Conservation (phyloP, 2,113 vertebrate species). For the Larimichthys polyactis region DNA sequence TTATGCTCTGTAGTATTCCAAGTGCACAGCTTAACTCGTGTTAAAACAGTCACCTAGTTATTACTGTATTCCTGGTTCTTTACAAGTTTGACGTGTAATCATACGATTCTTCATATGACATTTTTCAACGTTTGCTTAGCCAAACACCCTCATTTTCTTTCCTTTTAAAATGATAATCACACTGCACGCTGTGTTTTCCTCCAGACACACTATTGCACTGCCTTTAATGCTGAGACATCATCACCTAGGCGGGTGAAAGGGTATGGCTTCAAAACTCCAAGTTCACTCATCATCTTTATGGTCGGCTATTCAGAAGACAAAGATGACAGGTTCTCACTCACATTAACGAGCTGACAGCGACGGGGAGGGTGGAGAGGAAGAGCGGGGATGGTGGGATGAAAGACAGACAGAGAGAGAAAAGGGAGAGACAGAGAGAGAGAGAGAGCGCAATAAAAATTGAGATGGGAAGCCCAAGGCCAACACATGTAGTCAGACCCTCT, state of each 20-base stretch:
- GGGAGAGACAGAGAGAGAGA: slow-evolving; percentile 39
- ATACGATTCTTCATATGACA: neutral
- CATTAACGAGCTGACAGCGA: slow-evolving; percentile 74
- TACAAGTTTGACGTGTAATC: neutral
- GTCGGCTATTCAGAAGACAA: slow-evolving; percentile 71
- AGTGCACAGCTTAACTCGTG: neutral
- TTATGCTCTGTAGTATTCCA: neutral
- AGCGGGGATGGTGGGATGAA: slow-evolving; percentile 44
- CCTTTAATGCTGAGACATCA: slow-evolving; percentile 57
- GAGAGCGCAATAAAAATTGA: slow-evolving; percentile 67
- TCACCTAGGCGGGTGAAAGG: slow-evolving; percentile 65
- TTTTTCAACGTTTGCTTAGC: neutral
- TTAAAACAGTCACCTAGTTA: neutral
- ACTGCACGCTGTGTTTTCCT: neutral
- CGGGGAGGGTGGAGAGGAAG: slow-evolving; percentile 46
- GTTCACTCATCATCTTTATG: slow-evolving; percentile 79
- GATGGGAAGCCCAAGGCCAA: slow-evolving; percentile 70
- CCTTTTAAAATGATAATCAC: neutral
- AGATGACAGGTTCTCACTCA: slow-evolving; percentile 80
- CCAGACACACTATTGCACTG: neutral
- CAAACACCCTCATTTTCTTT: neutral
- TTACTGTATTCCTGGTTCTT: neutral
- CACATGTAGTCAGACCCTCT: slow-evolving; percentile 41
- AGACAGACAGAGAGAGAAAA: slow-evolving; percentile 41
- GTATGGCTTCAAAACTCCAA: slow-evolving; percentile 64